These are phyloP conservation scores for Apodemia mormo DNA, from an alignment of 2,888 invertebrate species.

Conservation along the genomic window DNA sequence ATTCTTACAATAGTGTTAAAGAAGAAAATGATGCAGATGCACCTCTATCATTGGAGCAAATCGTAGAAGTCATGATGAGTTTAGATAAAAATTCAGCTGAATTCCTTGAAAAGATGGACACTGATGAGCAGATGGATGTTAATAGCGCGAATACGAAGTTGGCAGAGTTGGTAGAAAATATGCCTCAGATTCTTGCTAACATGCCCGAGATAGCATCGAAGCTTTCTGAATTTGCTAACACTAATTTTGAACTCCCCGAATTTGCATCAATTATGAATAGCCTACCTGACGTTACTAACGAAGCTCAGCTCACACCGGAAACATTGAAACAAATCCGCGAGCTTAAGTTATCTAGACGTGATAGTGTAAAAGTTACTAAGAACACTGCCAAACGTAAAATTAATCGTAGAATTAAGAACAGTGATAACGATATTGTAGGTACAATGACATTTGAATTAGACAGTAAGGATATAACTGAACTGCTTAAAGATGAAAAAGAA, in stretches of 20 bases:
- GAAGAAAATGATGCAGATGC: conserved; percentile 49
- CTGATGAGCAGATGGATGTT: conserved; percentile 55
- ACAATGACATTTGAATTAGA: conserved; percentile 56
- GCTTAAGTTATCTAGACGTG: conserved; percentile 66
- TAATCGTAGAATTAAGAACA: conserved; percentile 58
- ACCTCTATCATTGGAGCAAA: conserved; percentile 62
- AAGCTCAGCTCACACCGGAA: conserved; percentile 71
- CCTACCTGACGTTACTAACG: conserved; percentile 63
- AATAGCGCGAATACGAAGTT: conserved; percentile 58
- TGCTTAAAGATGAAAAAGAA: conserved; percentile 63
- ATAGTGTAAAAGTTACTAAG: conserved; percentile 70
- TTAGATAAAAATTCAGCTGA: conserved; percentile 66
- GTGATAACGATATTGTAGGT: conserved; percentile 53
- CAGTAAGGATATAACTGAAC: conserved; percentile 58
- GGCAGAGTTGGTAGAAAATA: conserved; percentile 64
- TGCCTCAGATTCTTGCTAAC: conserved; percentile 72
- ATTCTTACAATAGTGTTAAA: conserved; percentile 62
- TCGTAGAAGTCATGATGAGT: conserved; percentile 70
- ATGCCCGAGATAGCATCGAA: conserved; percentile 72
- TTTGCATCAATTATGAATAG: conserved; percentile 69
- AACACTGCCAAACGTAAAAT: conserved; percentile 71
- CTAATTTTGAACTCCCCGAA: conserved; percentile 66
- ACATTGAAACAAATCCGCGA: conserved; percentile 74
- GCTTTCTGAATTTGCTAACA: conserved; percentile 63
- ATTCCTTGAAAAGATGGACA: conserved; percentile 60